Evolutionary conservation across 2,797 vertebrate species (phyloP).

Genomic region (Rhodeus uyekii): DNA sequence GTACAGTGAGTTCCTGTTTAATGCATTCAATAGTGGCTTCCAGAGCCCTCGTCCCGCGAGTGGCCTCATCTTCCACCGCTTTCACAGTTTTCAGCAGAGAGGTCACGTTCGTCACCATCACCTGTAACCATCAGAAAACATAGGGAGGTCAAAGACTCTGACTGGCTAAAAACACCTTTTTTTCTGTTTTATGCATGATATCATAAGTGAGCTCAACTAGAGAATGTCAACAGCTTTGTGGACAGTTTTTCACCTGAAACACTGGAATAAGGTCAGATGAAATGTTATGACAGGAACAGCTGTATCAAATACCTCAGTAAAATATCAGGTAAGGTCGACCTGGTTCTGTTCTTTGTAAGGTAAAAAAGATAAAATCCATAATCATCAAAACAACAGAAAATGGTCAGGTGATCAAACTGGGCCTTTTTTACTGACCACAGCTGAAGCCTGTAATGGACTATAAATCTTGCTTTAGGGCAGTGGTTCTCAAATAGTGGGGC

Average conservation of each 20-base stretch:
- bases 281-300: background rate
- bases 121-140: slow-evolving; percentile 73
- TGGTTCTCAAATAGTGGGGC: no score
- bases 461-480: background rate
- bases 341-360: background rate
- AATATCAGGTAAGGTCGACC: background rate
- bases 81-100: slow-evolving; percentile 98
- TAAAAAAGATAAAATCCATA: background rate
- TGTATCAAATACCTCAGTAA: background rate
- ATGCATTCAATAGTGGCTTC: slow-evolving; percentile 98
- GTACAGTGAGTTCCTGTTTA: slow-evolving; percentile 96
- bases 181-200: background rate
- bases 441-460: background rate
- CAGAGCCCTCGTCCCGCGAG: slow-evolving; percentile 94
- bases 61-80: slow-evolving; percentile 98
- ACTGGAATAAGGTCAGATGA: slow-evolving; percentile 2
- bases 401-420: background rate
- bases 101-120: slow-evolving; percentile 99
- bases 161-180: background rate
- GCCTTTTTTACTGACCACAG: background rate
- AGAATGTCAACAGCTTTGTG: slow-evolving; percentile 9
- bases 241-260: background rate
- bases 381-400: background rate
- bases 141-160: background rate
- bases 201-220: background rate